Percentiles rank a stretch among this genome's conserved stretches.
Evolutionary conservation across 2,797 vertebrate genomes (phyloP).

Genomic region (Cryptoblepharus egeriae): DNA sequence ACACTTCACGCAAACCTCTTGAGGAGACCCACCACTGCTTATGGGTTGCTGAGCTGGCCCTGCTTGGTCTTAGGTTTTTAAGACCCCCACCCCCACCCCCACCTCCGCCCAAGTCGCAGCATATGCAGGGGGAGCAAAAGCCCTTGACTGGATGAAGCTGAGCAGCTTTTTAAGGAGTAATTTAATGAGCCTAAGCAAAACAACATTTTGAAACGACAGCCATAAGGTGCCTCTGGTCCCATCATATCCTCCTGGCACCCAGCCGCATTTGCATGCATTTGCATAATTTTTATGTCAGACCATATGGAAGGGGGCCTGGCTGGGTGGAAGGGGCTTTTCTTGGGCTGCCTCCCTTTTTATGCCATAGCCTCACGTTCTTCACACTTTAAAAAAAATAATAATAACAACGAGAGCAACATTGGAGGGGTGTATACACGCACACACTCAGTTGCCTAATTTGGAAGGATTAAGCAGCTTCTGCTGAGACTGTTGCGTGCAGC

Average conservation of each 20-base stretch:
- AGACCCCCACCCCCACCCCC: not conserved
- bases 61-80: not conserved
- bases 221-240: constrained; percentile 15
- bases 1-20: no score
- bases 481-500: constrained; percentile 30
- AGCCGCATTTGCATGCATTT: constrained; percentile 34
- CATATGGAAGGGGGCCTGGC: constrained; percentile 43
- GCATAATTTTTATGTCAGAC: constrained; percentile 40
- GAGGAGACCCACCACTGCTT: not conserved
- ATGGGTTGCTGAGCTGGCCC: not conserved
- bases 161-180: accelerated
- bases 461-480: constrained; percentile 27
- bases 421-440: no score
- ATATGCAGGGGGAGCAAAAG: accelerated
- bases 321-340: constrained; percentile 19
- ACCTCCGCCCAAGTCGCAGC: not conserved
- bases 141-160: accelerated
- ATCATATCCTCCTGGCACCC: constrained; percentile 18
- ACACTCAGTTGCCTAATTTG: constrained; percentile 15
- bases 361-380: constrained; percentile 39
- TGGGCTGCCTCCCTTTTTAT: constrained; percentile 31
- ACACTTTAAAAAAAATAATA: constrained; percentile 31
- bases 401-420: no score
- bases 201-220: not conserved
- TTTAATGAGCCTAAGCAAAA: accelerated